Conservation (phyloP, 2,888 invertebrate species). For the Mellilla xanthometata region DNA sequence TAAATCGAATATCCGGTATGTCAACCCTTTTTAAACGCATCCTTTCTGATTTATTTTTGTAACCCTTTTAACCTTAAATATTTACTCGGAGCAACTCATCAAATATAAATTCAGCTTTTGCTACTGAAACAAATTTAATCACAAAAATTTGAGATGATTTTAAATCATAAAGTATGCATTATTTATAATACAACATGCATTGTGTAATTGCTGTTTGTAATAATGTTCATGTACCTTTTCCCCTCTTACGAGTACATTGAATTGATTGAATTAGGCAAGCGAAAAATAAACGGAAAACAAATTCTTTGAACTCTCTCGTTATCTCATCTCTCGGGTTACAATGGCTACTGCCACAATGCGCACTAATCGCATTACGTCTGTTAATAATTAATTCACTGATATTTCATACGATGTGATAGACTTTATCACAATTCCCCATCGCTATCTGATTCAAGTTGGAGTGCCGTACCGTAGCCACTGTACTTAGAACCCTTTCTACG, state of each 20-base stretch:
- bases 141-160: too few relatives aligned
- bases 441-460: slow-evolving; percentile 54
- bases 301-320: slow-evolving; percentile 32
- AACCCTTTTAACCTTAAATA: too few relatives aligned
- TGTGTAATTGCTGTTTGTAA: too few relatives aligned
- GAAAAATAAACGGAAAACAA: slow-evolving; percentile 21
- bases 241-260: not conserved
- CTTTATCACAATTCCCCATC: slow-evolving; percentile 63
- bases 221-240: slow-evolving; percentile 2
- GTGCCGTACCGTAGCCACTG: slow-evolving; percentile 45
- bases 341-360: slow-evolving; percentile 58
- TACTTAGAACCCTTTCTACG: slow-evolving; percentile 35
- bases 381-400: slow-evolving; percentile 71
- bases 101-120: too few relatives aligned
- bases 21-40: too few relatives aligned
- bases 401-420: slow-evolving; percentile 67
- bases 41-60: too few relatives aligned
- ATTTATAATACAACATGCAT: too few relatives aligned
- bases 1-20: not conserved
- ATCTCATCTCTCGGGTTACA: slow-evolving; percentile 52
- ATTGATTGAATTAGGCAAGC: slow-evolving; percentile 7
- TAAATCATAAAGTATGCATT: too few relatives aligned
- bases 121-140: too few relatives aligned
- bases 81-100: too few relatives aligned
- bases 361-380: slow-evolving; percentile 68